A percentile compares a stretch with the other conserved stretches of the same genome.
These are phyloP conservation scores for Pseudopipra pipra DNA, from an alignment of 2,113 vertebrate species.

Conservation along the genomic window DNA sequence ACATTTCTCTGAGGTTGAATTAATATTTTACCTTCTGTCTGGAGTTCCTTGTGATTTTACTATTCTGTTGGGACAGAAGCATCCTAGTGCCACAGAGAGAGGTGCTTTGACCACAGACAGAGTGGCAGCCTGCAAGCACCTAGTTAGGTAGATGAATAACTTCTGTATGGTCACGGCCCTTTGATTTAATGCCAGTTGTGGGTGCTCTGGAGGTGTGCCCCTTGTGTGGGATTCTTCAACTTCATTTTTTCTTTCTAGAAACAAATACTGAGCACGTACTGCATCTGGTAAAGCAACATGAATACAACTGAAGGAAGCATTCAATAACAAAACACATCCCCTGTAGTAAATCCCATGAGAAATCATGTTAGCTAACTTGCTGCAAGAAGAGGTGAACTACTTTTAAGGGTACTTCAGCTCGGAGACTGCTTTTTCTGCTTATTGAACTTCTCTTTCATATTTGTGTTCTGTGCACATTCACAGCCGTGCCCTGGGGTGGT, in stretches of 20 bases:
- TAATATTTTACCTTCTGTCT: background rate
- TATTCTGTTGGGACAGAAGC: background rate
- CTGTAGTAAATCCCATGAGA: background rate
- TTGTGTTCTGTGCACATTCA: background rate
- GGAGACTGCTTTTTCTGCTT: background rate
- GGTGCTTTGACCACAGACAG: background rate
- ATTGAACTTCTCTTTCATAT: background rate
- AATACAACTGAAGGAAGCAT: background rate
- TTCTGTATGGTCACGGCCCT: background rate
- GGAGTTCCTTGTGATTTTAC: background rate
- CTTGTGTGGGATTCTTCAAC: background rate
- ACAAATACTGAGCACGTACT: background rate
- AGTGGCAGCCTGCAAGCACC: background rate
- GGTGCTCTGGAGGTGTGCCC: background rate
- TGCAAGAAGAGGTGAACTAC: background rate
- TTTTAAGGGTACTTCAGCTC: background rate
- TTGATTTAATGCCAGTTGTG: background rate
- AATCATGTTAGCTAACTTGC: background rate
- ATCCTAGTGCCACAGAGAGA: background rate
- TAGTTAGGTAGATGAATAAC: background rate
- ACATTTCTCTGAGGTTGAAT: background rate
- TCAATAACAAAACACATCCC: background rate
- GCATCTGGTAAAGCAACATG: background rate
- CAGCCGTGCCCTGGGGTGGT: conserved; percentile 24
- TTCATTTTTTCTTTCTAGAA: background rate